These are phyloP conservation scores for Tympanoctomys barrerae DNA, from an alignment of 2,797 vertebrate genomes.

Conservation along the genomic window DNA sequence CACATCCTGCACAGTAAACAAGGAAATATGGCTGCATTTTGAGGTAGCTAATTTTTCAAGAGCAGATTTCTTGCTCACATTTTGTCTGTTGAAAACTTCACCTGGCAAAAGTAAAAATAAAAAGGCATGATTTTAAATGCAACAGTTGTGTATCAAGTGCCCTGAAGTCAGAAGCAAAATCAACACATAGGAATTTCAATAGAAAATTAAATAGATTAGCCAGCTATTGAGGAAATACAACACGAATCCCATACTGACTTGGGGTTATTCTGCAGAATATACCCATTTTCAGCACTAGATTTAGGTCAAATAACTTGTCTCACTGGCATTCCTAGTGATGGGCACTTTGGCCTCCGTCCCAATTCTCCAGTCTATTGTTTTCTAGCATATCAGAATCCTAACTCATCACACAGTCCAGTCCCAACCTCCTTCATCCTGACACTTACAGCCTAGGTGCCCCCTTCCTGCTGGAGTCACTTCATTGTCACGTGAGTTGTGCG, in stretches of 20 bases:
- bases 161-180: constrained; percentile 2
- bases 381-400: neutral
- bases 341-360: neutral
- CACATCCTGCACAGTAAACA: neutral
- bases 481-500: too few species aligned
- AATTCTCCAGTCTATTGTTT: neutral
- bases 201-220: neutral
- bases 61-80: neutral
- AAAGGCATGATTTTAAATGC: neutral
- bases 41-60: neutral
- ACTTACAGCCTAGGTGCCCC: neutral
- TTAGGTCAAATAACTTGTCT: neutral
- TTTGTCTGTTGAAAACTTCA: neutral
- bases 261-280: neutral
- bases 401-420: neutral
- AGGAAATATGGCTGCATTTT: neutral
- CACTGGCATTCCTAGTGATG: neutral
- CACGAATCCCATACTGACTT: neutral
- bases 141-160: neutral
- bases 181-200: neutral
- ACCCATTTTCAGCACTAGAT: neutral
- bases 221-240: neutral
- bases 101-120: neutral
- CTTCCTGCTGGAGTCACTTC: neutral
- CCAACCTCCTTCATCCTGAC: neutral